These are phyloP conservation scores for Sarcoramphus papa DNA, from an alignment of 2,797 vertebrate genomes.

Conservation along the genomic window DNA sequence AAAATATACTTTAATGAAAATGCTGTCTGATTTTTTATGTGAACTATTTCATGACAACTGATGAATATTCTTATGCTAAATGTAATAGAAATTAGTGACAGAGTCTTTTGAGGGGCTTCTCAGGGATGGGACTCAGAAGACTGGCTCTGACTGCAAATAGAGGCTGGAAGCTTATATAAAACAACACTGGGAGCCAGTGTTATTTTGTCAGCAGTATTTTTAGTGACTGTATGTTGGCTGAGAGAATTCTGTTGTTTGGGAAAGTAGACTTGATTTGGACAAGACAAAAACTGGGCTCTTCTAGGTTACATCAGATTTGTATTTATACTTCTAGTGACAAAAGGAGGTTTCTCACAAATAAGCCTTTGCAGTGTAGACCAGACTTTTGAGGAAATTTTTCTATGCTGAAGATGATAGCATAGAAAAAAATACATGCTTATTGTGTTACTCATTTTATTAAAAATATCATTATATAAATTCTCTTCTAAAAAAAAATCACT, in stretches of 20 bases:
- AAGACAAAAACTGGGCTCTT: not conserved
- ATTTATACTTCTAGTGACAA: not conserved
- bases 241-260: not conserved
- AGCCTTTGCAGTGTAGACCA: not conserved
- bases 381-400: not conserved
- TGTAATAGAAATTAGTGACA: not conserved
- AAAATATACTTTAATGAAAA: not conserved
- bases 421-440: not conserved
- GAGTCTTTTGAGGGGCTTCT: not conserved
- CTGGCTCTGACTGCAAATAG: not conserved
- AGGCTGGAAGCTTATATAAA: not conserved
- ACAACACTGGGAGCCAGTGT: not conserved
- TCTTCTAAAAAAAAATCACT: not conserved
- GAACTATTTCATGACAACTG: not conserved
- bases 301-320: not conserved
- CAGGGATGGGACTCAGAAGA: not conserved
- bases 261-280: not conserved
- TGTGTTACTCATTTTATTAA: not conserved
- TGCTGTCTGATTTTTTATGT: not conserved
- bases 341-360: not conserved
- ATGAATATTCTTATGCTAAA: not conserved
- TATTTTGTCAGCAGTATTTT: not conserved
- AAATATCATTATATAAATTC: not conserved
- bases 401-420: not conserved
- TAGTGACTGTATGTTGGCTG: not conserved